A percentile compares a stretch with the other conserved stretches of the same genome.
Conservation (phyloP, 2,797 vertebrate genomes). For the Peromyscus eremicus region DNA sequence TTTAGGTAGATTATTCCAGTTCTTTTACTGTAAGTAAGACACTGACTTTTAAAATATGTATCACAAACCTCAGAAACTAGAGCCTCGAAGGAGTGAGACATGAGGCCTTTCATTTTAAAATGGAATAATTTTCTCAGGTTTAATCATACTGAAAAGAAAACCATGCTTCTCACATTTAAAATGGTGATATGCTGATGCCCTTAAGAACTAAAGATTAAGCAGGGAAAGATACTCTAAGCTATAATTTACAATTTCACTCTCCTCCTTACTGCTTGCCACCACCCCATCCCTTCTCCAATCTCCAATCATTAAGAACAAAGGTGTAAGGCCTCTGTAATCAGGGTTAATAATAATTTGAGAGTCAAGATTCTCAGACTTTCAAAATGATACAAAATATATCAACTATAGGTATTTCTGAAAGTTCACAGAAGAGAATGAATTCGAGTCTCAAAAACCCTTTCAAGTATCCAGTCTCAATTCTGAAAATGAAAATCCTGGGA, state of each 20-base stretch:
- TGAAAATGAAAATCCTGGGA: slow-evolving; percentile 70
- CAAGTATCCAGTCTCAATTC: slow-evolving; percentile 26
- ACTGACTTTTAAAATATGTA: slow-evolving; percentile 36
- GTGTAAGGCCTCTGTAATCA: neutral
- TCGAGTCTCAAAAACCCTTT: slow-evolving; percentile 38
- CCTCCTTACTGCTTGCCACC: neutral
- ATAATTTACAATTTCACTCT: neutral
- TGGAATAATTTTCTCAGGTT: slow-evolving; percentile 55
- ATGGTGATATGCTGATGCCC: slow-evolving; percentile 4
- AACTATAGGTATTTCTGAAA: slow-evolving; percentile 49
- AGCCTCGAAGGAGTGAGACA: slow-evolving; percentile 40
- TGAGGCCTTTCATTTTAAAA: slow-evolving; percentile 66
- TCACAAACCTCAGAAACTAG: slow-evolving; percentile 67
- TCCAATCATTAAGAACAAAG: neutral
- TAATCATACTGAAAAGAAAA: slow-evolving; percentile 62
- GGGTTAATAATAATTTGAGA: slow-evolving; percentile 39
- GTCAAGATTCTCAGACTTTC: slow-evolving; percentile 21
- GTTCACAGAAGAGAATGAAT: slow-evolving; percentile 1
- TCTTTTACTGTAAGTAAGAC: slow-evolving; percentile 44
- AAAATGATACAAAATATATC: neutral
- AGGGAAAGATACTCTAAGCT: neutral
- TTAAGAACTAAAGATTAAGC: slow-evolving; percentile 56
- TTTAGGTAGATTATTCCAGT: neutral
- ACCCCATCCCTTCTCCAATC: neutral
- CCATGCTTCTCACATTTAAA: slow-evolving; percentile 58